Percentiles rank a stretch among this genome's conserved stretches.
phyloP scores from a whole-genome alignment of 2,888 invertebrate species.

The Allacma fusca region DNA sequence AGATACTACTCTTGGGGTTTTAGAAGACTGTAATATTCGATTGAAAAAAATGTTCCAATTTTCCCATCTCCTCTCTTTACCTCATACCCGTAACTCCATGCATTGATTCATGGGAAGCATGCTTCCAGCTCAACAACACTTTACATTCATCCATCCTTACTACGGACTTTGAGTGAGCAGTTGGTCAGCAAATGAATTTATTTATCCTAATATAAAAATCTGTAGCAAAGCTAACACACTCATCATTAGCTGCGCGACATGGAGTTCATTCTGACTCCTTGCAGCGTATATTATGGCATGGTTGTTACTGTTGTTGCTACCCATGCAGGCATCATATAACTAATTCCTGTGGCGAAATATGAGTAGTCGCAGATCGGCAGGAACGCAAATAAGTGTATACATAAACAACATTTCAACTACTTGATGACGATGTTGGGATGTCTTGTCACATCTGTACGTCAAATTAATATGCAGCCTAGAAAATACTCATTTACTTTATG shows the following conservation, averaged over 20 bases:
- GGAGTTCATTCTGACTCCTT: no score
- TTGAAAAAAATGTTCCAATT: not conserved
- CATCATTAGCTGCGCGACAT: not conserved
- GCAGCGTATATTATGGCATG: no score
- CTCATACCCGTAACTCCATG: no score
- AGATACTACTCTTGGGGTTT: no score
- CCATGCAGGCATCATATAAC: not conserved
- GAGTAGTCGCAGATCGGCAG: conserved; percentile 2
- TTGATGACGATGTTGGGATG: not conserved
- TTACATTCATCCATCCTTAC: not conserved
- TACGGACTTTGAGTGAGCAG: not conserved
- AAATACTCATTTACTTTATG: no score
- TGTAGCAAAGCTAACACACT: not conserved
- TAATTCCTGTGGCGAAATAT: not conserved
- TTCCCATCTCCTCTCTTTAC: not conserved
- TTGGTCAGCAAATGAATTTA: conserved; percentile 7
- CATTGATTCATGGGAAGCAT: no score
- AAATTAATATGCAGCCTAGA: no score
- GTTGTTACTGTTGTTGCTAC: conserved; percentile 1
- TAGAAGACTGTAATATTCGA: no score
- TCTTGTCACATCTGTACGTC: conserved; percentile 24
- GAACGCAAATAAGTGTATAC: not conserved
- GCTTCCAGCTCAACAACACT: not conserved
- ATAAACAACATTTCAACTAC: not conserved
- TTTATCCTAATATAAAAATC: not conserved